phyloP scores from a whole-genome alignment of 2,797 vertebrate species.

The Setipinna tenuifilis region DNA sequence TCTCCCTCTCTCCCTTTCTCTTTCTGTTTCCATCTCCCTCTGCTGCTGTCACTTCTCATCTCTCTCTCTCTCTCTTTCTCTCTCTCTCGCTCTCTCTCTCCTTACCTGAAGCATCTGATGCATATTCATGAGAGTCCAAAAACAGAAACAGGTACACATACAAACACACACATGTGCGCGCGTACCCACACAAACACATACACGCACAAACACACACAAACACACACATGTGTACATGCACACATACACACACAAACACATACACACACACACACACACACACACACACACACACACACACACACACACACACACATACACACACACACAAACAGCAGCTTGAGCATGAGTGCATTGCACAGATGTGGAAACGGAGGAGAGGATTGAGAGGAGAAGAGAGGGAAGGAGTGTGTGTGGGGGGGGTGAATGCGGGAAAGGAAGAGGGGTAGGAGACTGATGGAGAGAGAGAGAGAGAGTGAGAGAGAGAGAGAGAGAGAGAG shows the following conservation, averaged over 20 bases:
- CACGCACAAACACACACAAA: conserved; percentile 36
- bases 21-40: conserved; percentile 41
- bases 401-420: background rate
- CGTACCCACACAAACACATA: background rate
- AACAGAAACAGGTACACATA: conserved; percentile 61
- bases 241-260: conserved; percentile 49
- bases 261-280: too few relatives aligned
- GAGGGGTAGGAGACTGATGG: background rate
- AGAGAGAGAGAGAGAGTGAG: background rate
- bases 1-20: background rate
- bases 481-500: too few relatives aligned
- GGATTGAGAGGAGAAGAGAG: background rate
- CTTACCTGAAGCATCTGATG: conserved; percentile 60
- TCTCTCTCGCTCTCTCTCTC: background rate
- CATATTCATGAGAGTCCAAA: conserved; percentile 67
- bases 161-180: conserved; percentile 58
- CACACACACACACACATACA: too few relatives aligned
- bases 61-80: background rate
- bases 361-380: background rate
- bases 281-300: too few relatives aligned
- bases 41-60: conserved; percentile 25
- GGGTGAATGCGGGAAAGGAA: background rate
- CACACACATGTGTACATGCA: conserved; percentile 2
- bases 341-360: too few relatives aligned
- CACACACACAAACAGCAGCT: too few relatives aligned